Conservation (phyloP, 2,113 vertebrate genomes). For the Silurus meridionalis region DNA sequence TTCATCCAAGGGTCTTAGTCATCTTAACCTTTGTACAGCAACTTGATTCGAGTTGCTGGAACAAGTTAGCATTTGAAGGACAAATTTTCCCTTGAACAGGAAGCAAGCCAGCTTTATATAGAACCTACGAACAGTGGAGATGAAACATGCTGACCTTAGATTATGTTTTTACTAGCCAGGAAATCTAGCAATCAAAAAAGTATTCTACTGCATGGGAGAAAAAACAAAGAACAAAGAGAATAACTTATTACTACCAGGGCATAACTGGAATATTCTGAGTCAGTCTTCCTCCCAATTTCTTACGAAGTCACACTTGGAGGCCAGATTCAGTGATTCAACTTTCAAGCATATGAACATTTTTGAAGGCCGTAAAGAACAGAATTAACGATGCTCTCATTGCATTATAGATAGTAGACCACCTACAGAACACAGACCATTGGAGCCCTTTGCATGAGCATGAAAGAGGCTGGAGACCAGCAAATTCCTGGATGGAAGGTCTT, state of each 20-base stretch:
- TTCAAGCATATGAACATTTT: too few species aligned
- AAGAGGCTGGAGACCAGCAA: constrained; percentile 48
- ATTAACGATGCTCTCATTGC: neutral
- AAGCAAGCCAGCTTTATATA: neutral
- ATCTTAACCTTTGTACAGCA: neutral
- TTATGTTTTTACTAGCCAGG: neutral
- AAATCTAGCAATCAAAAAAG: neutral
- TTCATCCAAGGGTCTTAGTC: neutral
- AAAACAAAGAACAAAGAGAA: neutral
- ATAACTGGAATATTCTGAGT: neutral
- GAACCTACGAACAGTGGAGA: neutral
- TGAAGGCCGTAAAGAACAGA: neutral
- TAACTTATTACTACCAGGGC: neutral
- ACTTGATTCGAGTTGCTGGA: neutral
- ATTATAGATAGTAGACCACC: constrained; percentile 61
- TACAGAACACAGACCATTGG: constrained; percentile 57
- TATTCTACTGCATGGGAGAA: neutral
- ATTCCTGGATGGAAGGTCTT: constrained; percentile 47
- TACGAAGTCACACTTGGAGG: too few species aligned
- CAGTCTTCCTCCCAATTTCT: too few species aligned
- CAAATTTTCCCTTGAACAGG: neutral
- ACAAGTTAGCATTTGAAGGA: neutral
- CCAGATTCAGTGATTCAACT: too few species aligned
- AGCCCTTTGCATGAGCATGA: constrained; percentile 32
- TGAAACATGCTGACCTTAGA: too few species aligned